Evolutionary conservation across 2,113 vertebrate species (phyloP).

Genomic region (Copsychus sechellarum): DNA sequence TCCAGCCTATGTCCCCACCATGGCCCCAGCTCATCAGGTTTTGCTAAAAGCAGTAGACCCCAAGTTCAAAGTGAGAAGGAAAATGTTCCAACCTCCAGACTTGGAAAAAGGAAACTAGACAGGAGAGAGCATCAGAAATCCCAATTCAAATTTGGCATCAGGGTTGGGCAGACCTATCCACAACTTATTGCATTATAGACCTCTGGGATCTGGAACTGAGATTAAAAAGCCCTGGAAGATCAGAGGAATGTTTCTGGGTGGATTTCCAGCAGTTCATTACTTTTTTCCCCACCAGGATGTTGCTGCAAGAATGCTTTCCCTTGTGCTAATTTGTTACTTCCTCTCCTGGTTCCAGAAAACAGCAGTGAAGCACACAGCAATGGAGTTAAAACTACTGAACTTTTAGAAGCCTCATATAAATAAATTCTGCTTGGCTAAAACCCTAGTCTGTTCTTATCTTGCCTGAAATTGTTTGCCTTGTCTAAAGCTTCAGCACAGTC

Average conservation of each 20-base stretch:
- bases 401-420: not conserved
- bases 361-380: constrained; percentile 9
- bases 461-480: not conserved
- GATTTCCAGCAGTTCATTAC: constrained; percentile 4
- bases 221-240: not conserved
- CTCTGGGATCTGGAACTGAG: constrained; percentile 1
- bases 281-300: not conserved
- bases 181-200: not conserved
- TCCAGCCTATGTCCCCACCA: not conserved
- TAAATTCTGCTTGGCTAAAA: not conserved
- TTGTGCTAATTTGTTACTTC: constrained; percentile 59
- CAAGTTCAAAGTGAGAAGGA: not conserved
- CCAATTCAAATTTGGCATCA: not conserved
- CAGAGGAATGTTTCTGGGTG: not conserved
- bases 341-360: constrained; percentile 31
- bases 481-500: not conserved
- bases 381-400: not conserved
- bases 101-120: not conserved
- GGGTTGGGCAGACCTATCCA: not conserved
- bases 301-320: constrained; percentile 14
- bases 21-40: not conserved
- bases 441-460: not conserved
- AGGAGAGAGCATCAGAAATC: not conserved
- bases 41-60: not conserved
- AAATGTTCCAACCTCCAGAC: not conserved